Evolutionary conservation across 1,140 invertebrate species (phyloP).

Genomic region (Drosophila sp.): DNA sequence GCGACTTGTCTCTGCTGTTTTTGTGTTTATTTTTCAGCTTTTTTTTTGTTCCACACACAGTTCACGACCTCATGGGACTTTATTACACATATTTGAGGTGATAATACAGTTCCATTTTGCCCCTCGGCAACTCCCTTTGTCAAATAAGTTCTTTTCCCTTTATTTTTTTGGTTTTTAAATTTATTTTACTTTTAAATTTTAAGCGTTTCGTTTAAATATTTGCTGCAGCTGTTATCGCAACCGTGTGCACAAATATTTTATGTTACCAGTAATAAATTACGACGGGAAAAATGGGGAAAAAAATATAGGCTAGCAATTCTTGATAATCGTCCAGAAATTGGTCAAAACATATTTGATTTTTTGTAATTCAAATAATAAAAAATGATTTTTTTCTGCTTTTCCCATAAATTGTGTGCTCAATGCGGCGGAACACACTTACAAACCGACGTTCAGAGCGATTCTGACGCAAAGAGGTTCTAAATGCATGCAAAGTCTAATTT

Average conservation of each 20-base stretch:
- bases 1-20: conserved; percentile 13
- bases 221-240: conserved; percentile 69
- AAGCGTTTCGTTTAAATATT: conserved; percentile 67
- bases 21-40: conserved; percentile 33
- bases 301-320: conserved; percentile 45
- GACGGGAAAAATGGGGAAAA: conserved; percentile 24
- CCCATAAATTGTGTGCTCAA: conserved; percentile 71
- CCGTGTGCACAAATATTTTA: conserved; percentile 50
- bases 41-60: conserved; percentile 15
- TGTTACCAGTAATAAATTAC: conserved; percentile 57
- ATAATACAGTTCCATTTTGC: conserved; percentile 69
- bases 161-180: conserved; percentile 22
- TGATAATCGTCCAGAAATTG: conserved; percentile 75
- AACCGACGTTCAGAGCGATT: neutral
- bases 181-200: conserved; percentile 46
- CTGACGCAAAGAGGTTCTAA: conserved; percentile 25
- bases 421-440: conserved; percentile 57
- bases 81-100: conserved; percentile 80
- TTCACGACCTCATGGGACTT: conserved; percentile 54
- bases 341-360: conserved; percentile 71
- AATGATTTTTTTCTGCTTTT: conserved; percentile 41
- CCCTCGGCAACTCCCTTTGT: conserved; percentile 25
- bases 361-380: conserved; percentile 54
- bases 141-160: conserved; percentile 47
- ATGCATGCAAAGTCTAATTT: conserved; percentile 70